Evolutionary conservation across 2,113 vertebrate genomes (phyloP), one percentile per base, ranked within the genome.

Genomic region (Pardalotus punctatus): DNA sequence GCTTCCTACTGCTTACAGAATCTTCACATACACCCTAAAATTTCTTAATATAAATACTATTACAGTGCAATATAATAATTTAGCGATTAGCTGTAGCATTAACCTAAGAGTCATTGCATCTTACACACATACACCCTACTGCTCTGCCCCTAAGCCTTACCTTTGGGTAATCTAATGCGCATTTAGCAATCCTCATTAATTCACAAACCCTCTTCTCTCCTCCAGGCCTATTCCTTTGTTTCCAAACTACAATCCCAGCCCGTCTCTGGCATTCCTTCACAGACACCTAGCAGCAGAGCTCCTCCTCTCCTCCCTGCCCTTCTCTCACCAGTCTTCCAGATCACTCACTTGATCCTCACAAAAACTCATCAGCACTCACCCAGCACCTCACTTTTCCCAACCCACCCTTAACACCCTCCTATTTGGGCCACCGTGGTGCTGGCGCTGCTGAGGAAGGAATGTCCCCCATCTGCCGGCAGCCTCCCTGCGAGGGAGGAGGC

Each of bases 71-170:
- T 28, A 57, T 8, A 70, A 1, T 36, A 72, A 45, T 42, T 72
- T 50, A 73, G 27, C 1, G 21, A 58, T 86, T 64, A 84, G n/a
- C 43, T 85, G n/a, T 8, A 82, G 17, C 28, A 80, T 45, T 94
- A 74, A 71, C 5, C 1, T 53, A 81, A 43, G 81, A 80, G 51
- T 61, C 0, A 0, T 20, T 42, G 29, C 48, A 69, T 40, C 33
- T 77, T 31, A 62, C 0, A 0, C 43, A 42, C 6, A n/a, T n/a
- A 0, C 0, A 2, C 19, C 33, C 23, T 76, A 43, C 45, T 50
- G n/a, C 42, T 81, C 50, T 82, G 42, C 56, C 65, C 23, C 36
- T 64, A 74, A 92, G 43, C 35, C 53, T 78, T 61, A 82, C 33
- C 42, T 84, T 40, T 77, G 47, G 36, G 31, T 56, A 81, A 88